Conservation (phyloP, 2,888 invertebrate genomes). For the Phasia obesa region DNA sequence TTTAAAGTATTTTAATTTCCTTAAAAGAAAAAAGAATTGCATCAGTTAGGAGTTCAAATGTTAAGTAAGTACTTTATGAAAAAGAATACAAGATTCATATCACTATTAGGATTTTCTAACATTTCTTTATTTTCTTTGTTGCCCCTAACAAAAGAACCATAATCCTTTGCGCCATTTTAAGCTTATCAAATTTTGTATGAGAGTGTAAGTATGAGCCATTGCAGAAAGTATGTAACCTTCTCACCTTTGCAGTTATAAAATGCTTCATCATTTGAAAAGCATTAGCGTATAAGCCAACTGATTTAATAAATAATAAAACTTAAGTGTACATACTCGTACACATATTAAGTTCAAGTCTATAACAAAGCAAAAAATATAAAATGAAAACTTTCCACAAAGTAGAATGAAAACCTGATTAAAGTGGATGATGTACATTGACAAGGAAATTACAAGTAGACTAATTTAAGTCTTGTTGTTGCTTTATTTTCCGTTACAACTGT, state of each 20-base stretch:
- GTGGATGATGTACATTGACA: slow-evolving; percentile 13
- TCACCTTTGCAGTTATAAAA: slow-evolving; percentile 20
- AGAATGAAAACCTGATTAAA: slow-evolving; percentile 48
- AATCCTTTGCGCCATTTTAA: slow-evolving; percentile 5
- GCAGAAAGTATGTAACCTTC: slow-evolving; percentile 23
- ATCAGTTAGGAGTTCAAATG: too few relatives aligned
- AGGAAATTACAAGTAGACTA: slow-evolving; percentile 43
- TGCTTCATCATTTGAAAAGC: slow-evolving; percentile 30
- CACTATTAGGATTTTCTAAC: slow-evolving; percentile 9
- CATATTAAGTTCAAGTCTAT: slow-evolving; percentile 29
- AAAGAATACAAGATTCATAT: background rate
- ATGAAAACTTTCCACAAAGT: slow-evolving; percentile 15
- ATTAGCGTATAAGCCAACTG: background rate
- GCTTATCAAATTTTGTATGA: background rate
- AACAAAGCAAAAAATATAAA: background rate
- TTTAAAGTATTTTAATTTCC: too few relatives aligned
- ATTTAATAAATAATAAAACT: slow-evolving; percentile 5
- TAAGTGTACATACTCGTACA: background rate
- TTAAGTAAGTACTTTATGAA: background rate
- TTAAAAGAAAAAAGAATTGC: too few relatives aligned
- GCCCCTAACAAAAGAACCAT: background rate
- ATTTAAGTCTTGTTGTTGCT: slow-evolving; percentile 45
- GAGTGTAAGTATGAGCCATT: background rate
- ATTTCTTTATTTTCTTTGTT: background rate
- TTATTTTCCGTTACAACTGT: background rate